Conservation (phyloP, 2,113 vertebrate species). For the Hemiscyllium ocellatum region DNA sequence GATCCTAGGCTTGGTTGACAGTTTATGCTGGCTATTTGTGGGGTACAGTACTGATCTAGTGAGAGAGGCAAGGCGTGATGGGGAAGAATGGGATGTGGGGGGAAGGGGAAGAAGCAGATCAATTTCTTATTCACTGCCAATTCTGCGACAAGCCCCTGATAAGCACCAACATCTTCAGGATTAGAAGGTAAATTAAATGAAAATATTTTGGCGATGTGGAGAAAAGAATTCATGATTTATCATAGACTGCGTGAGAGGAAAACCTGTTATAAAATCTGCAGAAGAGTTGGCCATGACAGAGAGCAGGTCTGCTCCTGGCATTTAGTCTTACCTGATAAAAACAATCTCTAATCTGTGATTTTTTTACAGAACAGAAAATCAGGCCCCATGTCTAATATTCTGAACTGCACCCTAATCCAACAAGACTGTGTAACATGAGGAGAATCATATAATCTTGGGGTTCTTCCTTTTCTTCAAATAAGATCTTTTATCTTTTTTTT, state of each 20-base stretch:
- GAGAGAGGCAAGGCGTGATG: too few relatives aligned
- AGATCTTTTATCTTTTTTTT: neutral
- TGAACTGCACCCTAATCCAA: neutral
- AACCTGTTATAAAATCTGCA: neutral
- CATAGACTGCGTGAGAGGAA: neutral
- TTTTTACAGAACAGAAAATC: neutral
- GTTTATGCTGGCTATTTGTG: too few relatives aligned
- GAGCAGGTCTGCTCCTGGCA: neutral
- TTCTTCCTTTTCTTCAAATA: neutral
- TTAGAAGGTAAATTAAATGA: too few relatives aligned
- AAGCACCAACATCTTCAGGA: neutral
- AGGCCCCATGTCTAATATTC: neutral
- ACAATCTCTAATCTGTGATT: neutral
- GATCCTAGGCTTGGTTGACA: neutral
- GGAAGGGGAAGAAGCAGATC: too few relatives aligned
- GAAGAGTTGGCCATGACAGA: neutral
- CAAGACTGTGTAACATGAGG: neutral
- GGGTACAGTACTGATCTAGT: too few relatives aligned
- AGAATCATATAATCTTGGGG: neutral
- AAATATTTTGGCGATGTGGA: neutral
- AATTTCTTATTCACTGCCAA: neutral
- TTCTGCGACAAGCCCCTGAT: neutral
- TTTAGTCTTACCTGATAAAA: neutral
- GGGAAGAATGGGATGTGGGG: too few relatives aligned
- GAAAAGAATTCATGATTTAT: neutral